Base-by-base conservation (phyloP, 2,888 invertebrate genomes). In the Philaethria dido region DNA sequence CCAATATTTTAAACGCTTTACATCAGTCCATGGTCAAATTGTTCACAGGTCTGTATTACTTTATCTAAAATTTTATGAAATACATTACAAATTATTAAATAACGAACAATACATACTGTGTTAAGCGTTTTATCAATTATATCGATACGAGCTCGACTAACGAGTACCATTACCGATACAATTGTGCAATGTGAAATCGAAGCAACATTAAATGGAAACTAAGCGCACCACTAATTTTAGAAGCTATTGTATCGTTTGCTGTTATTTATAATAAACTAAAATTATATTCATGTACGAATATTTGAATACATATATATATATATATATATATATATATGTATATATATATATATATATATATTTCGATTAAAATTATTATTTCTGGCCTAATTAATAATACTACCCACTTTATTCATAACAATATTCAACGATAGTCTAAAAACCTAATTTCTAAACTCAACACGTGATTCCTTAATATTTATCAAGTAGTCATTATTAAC, bases 91-190 rank as follows among this genome's bases (percentile, higher is more conserved):
- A 33, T 14, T 16, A 33, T 54, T 36, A 2, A 39, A 20, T 39
- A 39, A 8, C 0, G 14, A 20, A 22, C n/a, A n/a, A 39, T 2
- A 2, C 5, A 29, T 18, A 36, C 6, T 18, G 22, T 25, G 47
- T 36, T 57, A 25, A 64, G 45, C 36, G 22, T 57, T 48, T 39
- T 11, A 45, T 3, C 44, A 47, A 55, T 47, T 16, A 22, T 47
- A 64, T 47, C 25, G 16, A 55, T 64, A 47, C 14, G 45, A 25
- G 55, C 36, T 25, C 36, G 47, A 47, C 57, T 57, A 64, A 57
- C 55, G 63, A 55, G 29, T 47, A 36, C 64, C n/a, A 64, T 64
- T 47, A 36, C 55, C 57, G 18, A 64, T 36, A 55, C 57, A 36
- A 55, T 57, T 44, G 55, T 64, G 64, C 55, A 64, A 64, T 47